Percentiles rank a stretch among this genome's conserved stretches.
These are phyloP conservation scores for Potamilus streckersoni DNA, from an alignment of 1,140 invertebrate species.

Conservation along the genomic window DNA sequence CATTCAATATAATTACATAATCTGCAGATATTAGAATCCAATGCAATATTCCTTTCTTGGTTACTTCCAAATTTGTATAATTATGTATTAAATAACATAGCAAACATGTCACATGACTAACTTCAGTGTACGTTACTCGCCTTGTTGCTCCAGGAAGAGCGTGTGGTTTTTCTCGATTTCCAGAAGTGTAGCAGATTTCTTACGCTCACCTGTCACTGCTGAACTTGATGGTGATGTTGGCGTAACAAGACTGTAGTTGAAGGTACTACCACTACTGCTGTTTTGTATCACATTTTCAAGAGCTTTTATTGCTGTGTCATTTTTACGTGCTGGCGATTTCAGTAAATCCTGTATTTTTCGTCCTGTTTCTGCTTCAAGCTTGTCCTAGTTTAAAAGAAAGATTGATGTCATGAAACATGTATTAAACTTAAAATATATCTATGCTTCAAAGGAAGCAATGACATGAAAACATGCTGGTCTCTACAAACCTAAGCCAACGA, in stretches of 20 bases:
- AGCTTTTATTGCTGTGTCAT: conserved; percentile 22
- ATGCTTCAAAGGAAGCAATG: too few species aligned
- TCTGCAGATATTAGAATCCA: too few species aligned
- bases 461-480: too few species aligned
- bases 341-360: conserved; percentile 25
- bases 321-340: conserved; percentile 16
- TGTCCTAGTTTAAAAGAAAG: too few species aligned
- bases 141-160: conserved; percentile 89
- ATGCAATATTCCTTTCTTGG: too few species aligned
- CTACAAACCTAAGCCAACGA: too few species aligned
- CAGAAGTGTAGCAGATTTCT: conserved; percentile 88
- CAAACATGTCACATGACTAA: conserved; percentile 24
- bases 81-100: neutral
- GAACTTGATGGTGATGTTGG: conserved; percentile 12
- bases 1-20: too few species aligned
- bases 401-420: too few species aligned
- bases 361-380: neutral
- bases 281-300: conserved; percentile 27
- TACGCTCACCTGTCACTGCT: conserved; percentile 76
- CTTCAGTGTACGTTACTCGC: conserved; percentile 69
- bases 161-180: conserved; percentile 91
- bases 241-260: conserved; percentile 17
- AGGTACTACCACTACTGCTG: conserved; percentile 16
- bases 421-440: too few species aligned
- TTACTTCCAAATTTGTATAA: too few species aligned